Base-by-base conservation (phyloP, 2,113 vertebrate species). In the Progne subis region DNA sequence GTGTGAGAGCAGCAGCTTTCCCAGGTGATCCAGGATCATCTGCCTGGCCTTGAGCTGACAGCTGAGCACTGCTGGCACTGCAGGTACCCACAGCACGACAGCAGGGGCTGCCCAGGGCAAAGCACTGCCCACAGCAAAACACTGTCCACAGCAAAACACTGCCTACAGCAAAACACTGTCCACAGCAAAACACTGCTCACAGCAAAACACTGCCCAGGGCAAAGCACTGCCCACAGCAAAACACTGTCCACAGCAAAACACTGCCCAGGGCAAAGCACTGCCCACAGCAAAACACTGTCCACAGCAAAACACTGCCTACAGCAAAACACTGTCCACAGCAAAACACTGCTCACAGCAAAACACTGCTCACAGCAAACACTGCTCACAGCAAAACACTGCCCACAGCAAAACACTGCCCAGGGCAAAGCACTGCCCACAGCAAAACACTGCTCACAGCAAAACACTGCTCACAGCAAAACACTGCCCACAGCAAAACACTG, bases 1-100 rank as follows among this genome's bases (percentile, higher is more conserved):
- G 11, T 39, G 61, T 90, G 80, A 97, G 94, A 94, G 89, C 84
- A 49, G 92, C 92, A 96, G 88, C 70, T 47, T 57, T 5, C 37
- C 75, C 56, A 61, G 57, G 83, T 13, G 82, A 82, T 14, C 24
- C 52, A 57, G 26, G 4, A 34, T 15, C 60, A 43, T 41, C 23
- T 78, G 52, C 59, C 21, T 29, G 18, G 65, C 65, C 34, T 60
- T 60, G 4, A 34, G 57, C 7, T 50, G 71, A 60, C 52, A 28
- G 55, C 6, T 85, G 53, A 56, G 78, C 31, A 8, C 65, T 41
- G 82, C 59, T 55, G 72, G 14, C 77, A 37, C 50, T 21, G 14
- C 3, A n/a, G 61, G 61, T 12, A 78, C 70, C 14, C 69, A 14
- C 39, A 8, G 71, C 57, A 37, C 56, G 53, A 18, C 37, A 29